phyloP scores from a whole-genome alignment of 2,113 vertebrate species.

The Ursus arctos region DNA sequence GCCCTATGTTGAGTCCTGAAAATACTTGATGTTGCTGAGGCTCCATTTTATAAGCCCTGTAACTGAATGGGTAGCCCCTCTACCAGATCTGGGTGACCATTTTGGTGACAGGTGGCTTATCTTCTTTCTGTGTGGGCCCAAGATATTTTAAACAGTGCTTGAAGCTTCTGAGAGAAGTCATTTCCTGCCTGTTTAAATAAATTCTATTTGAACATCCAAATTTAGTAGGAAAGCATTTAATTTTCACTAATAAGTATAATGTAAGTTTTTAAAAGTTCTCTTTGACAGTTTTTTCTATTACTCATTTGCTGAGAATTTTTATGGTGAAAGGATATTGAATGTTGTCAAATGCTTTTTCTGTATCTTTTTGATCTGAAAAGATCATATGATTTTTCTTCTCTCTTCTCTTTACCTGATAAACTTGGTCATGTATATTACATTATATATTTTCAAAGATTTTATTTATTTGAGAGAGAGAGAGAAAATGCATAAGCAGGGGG shows the following conservation, averaged over 20 bases:
- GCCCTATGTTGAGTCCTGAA: neutral
- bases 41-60: neutral
- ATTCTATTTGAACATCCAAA: neutral
- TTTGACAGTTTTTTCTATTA: neutral
- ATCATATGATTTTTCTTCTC: neutral
- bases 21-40: no score
- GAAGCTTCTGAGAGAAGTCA: neutral
- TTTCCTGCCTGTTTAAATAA: neutral
- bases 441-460: neutral
- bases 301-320: neutral
- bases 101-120: neutral
- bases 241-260: neutral
- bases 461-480: neutral
- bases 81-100: neutral
- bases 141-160: neutral
- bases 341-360: neutral
- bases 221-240: neutral
- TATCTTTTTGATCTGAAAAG: neutral
- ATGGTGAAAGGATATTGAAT: neutral
- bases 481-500: neutral
- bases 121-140: neutral
- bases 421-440: neutral
- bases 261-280: neutral
- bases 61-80: neutral
- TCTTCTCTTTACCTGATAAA: neutral